Base-by-base conservation (phyloP, 2,797 vertebrate genomes). In the Odontamblyopus lacepedii region DNA sequence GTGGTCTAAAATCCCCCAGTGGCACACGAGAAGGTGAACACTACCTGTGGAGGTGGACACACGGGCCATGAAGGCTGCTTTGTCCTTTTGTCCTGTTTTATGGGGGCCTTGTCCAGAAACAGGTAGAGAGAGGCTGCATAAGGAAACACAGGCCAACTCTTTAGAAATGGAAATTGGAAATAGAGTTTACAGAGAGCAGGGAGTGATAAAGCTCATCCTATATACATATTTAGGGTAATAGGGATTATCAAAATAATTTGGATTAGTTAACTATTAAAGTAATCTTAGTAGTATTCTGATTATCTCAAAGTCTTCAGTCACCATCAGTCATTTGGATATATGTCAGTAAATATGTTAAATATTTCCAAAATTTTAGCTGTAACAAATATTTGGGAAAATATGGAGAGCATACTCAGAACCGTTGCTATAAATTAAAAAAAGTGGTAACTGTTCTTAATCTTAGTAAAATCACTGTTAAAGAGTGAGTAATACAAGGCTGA, bases 21-120 rank as follows among this genome's bases (percentile, higher is more conserved):
- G 83, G 90, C 79, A 85, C 77, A 83, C 80, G 83, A 83, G 78
- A 85, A 81, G 79, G 78, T 61, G 60, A 90, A 88, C 86, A 81
- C 74, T 83, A 78, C 75, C 82, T 82, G 82, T 87, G 73, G 75
- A 84, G 83, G 78, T 82, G 63, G 80, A 32, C 61, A 32, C 61
- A n/a, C 32, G 12, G 5, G 75, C 80, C 80, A 89, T 92, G 81
- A 93, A 92, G 87, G 92, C 78, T 74, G 82, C 90, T 90, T 93
- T 93, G 91, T 93, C 66, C 83, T 76, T 72, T 23, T 23, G 23
- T 23, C 67, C 48, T 51, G 67, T 74, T 83, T 85, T 67, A 73
- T 72, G 75, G 80, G 48, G 65, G 32, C 63, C 70, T 63, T 73
- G 76, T 61, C 23, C 23, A n/a, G 18, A 74, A 83, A 75, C 79